Conservation (phyloP, 1,140 invertebrate species). For the Halesus radiatus region DNA sequence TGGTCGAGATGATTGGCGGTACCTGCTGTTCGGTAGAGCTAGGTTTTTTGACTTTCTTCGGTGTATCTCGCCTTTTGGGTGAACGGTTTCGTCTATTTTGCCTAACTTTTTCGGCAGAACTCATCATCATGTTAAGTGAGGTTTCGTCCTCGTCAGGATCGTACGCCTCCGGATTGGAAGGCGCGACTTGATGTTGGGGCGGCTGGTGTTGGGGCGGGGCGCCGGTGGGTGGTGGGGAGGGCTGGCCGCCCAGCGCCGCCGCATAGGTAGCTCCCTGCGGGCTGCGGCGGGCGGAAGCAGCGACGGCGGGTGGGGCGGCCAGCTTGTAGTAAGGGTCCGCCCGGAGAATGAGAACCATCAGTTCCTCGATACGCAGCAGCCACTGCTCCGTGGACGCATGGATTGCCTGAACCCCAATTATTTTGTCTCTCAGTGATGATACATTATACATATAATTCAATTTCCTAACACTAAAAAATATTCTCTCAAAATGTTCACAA, state of each 20-base stretch:
- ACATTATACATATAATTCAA: constrained; percentile 30
- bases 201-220: neutral
- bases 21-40: neutral
- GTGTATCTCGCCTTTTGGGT: constrained; percentile 58
- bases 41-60: constrained; percentile 49
- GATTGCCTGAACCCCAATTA: constrained; percentile 81
- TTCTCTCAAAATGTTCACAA: constrained; percentile 11
- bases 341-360: constrained; percentile 77
- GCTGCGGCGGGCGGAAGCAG: constrained; percentile 54
- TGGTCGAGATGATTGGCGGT: neutral
- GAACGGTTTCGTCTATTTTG: constrained; percentile 63
- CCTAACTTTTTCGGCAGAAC: constrained; percentile 61
- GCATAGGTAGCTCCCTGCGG: constrained; percentile 57
- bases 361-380: constrained; percentile 76
- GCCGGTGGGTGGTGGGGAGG: constrained; percentile 54
- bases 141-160: constrained; percentile 44
- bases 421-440: constrained; percentile 58
- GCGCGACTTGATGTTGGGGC: neutral
- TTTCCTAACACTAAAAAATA: constrained; percentile 29
- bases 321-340: constrained; percentile 80
- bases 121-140: constrained; percentile 63
- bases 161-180: neutral
- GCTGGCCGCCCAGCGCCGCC: constrained; percentile 54
- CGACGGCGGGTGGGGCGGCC: constrained; percentile 60
- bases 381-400: constrained; percentile 75